A percentile compares a stretch with the other conserved stretches of the same genome.
These are phyloP conservation scores for Poecilia picta DNA, from an alignment of 2,797 vertebrate species.

Conservation along the genomic window DNA sequence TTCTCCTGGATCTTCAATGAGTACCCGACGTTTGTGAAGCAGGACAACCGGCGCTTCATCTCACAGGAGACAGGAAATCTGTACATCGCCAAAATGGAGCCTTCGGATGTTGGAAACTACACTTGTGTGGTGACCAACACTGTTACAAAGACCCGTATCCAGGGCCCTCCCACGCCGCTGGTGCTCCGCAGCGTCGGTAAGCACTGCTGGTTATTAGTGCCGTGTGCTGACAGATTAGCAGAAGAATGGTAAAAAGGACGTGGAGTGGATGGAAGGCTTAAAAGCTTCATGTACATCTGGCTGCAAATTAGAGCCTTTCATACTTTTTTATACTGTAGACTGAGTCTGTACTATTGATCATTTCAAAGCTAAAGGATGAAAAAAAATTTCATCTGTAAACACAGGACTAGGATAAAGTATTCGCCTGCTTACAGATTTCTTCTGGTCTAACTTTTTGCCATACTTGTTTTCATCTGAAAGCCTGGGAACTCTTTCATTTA, in stretches of 20 bases:
- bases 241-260: neutral
- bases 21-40: conserved; percentile 91
- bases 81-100: conserved; percentile 97
- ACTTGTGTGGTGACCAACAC: conserved; percentile 95
- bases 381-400: neutral
- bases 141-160: conserved; percentile 88
- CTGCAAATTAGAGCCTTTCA: neutral
- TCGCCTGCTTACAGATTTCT: neutral
- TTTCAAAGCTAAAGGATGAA: neutral
- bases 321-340: neutral
- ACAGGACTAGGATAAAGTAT: neutral
- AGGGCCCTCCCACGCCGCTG: conserved; percentile 93
- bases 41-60: conserved; percentile 93
- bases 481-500: no score
- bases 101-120: conserved; percentile 96
- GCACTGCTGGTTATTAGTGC: conserved; percentile 34
- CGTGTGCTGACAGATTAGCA: neutral
- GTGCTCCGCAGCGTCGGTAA: conserved; percentile 94
- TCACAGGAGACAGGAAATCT: conserved; percentile 96
- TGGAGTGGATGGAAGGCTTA: no score
- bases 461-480: no score
- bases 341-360: neutral
- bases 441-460: no score
- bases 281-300: neutral
- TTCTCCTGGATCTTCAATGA: conserved; percentile 99